Evolutionary conservation across 2,113 vertebrate genomes (phyloP), one percentile per base, ranked within the genome.

Genomic region (Mixornis gularis): DNA sequence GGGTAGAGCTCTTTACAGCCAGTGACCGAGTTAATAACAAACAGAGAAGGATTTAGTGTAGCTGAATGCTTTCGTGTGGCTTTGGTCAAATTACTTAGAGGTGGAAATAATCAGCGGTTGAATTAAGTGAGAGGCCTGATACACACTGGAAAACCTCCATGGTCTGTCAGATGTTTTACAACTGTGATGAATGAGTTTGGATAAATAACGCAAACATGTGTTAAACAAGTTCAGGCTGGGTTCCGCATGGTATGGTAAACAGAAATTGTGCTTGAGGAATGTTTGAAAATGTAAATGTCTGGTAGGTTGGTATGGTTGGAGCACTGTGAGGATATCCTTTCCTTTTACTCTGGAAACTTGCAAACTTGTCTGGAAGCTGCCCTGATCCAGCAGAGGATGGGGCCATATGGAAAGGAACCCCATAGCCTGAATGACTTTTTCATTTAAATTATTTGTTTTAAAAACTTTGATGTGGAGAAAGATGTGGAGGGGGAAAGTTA

Each of bases 121-220:
- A 90, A 90, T 94, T 87, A 91, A 90, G 55, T 0, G 1, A 63
- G 87, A 63, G 55, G 64, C 85, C 65, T 91, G 87, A 91, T 85
- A 27, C 30, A 40, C 66, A 48, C 64, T 95, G 94, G 93, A 93
- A 95, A 94, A 60, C 34, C 87, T 95, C 93, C 87, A 59, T 85
- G 2, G 0, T 51, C 64, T 90, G 85, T 94, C 94, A 95, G 79
- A 90, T 93, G 85, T 87, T 95, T 95, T 93, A 96, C 71, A 87
- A 19, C 85, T 88, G 63, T 94, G 93, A 95, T 88, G 73, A 94
- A 95, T 86, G 87, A 85, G 79, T 94, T 93, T 91, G 92, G 82
- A 89, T 95, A 91, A 95, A 95, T 95, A 95, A 95, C 0, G 0
- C 1, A 46, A 95, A 83, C 89, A 79, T 63, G 76, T 88, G 95